Percentiles rank a stretch among this genome's conserved stretches.
phyloP scores from a whole-genome alignment of 2,888 invertebrate genomes.

The Lycophotia porphyrea region DNA sequence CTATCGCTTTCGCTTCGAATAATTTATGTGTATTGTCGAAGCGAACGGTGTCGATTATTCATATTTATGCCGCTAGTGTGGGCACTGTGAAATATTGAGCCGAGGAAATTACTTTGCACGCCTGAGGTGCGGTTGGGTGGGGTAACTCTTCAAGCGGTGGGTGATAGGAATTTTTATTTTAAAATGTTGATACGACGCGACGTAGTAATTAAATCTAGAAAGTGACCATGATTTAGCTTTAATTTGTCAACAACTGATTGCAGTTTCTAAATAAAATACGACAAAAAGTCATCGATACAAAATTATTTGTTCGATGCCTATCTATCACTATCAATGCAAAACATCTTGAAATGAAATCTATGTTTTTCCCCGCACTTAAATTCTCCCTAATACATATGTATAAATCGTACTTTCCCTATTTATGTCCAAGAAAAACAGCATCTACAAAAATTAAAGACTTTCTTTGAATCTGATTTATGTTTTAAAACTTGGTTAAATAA shows the following conservation, averaged over 20 bases:
- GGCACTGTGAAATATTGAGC: slow-evolving; percentile 78
- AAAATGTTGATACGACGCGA: background rate
- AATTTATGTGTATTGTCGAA: slow-evolving; percentile 81
- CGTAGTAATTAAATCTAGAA: background rate
- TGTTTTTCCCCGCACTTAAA: background rate
- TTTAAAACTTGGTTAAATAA: slow-evolving; percentile 22
- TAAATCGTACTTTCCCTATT: background rate
- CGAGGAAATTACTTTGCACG: slow-evolving; percentile 78
- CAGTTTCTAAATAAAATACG: background rate
- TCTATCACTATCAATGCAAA: background rate
- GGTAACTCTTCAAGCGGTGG: background rate
- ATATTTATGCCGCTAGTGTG: slow-evolving; percentile 82
- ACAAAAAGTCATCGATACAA: background rate
- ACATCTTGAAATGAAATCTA: background rate
- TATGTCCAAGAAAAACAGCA: background rate
- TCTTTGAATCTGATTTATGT: slow-evolving; percentile 24
- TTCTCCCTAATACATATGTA: too few species aligned
- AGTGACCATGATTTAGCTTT: background rate
- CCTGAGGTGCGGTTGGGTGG: slow-evolving; percentile 67
- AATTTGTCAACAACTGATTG: background rate
- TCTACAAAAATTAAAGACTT: background rate
- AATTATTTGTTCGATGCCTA: slow-evolving; percentile 6
- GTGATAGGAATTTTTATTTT: background rate
- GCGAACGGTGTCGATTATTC: slow-evolving; percentile 80
- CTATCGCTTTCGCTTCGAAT: slow-evolving; percentile 76